Evolutionary conservation across 2,797 vertebrate genomes (phyloP), one percentile per base, ranked within the genome.

Genomic region (Helicolenus hilgendorfi): DNA sequence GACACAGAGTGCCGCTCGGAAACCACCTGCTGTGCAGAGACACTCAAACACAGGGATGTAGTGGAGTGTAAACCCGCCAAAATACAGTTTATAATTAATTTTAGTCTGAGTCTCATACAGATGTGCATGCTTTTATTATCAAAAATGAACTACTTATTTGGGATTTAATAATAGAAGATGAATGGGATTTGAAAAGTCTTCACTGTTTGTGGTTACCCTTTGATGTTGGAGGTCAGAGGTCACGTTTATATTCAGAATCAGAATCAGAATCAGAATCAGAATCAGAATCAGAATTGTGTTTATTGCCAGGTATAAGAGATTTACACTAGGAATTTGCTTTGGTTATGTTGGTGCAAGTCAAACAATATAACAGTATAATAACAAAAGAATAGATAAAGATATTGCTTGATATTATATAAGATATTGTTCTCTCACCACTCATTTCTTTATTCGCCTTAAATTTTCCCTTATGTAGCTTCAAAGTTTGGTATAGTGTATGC

Each of bases 21-120:
- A 95, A 95, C 83, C 93, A 95, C 95, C 94, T 94, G 84, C 56
- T 75, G 72, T 11, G 29, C 72, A 78, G 18, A 85, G 45, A 72
- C 33, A 60, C 73, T 74, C 27, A 56, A 56, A 77, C 7, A 78
- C 14, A 91, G 72, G 80, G 77, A 93, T 86, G 81, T 3, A 77
- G 41, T 53, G 55, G 29, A 78, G 78, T 41, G 68, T 75, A 77
- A 92, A 80, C 38, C 60, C 2, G 15, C 4, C 2, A 24, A 70
- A 79, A 68, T 26, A 5, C 0, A 31, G 3, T 58, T 59, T 59
- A 38, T 2, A 59, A 5, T 2, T 0, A 3, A 35, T 63, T 74
- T 65, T 31, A 41, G 11, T 14, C 3, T 36, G 3, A 45, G 3
- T n/a, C 0, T 55, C 49, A 55, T 22, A n/a, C 4, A 55, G 15